These are phyloP conservation scores for Zaprionus taronus DNA, from an alignment of 1,140 invertebrate genomes.

Conservation along the genomic window DNA sequence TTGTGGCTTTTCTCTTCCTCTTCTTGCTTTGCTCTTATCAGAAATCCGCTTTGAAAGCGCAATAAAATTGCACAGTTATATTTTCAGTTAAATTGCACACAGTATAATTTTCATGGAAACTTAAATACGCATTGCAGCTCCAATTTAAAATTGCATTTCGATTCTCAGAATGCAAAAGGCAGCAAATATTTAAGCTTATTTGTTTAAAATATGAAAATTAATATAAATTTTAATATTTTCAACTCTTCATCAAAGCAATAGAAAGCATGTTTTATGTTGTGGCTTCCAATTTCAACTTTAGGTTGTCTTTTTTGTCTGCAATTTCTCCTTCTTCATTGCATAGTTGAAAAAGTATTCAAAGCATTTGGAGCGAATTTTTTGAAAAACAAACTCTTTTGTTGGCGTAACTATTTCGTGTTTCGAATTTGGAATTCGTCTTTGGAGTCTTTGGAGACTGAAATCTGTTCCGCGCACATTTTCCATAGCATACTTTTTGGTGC, in stretches of 20 bases:
- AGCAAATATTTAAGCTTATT: too few species aligned
- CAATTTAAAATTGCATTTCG: too few species aligned
- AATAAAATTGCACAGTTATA: neutral
- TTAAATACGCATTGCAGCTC: too few species aligned
- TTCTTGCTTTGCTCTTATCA: neutral
- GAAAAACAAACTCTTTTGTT: neutral
- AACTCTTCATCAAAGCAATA: too few species aligned
- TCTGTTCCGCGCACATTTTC: neutral
- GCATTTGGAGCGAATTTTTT: neutral
- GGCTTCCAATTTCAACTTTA: neutral
- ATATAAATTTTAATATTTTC: too few species aligned
- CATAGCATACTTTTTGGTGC: slow-evolving; percentile 3
- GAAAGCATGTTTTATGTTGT: too few species aligned
- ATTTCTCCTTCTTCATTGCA: neutral
- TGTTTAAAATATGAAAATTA: too few species aligned
- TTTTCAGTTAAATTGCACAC: neutral
- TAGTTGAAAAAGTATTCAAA: neutral
- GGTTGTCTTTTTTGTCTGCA: neutral
- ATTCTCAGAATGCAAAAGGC: too few species aligned
- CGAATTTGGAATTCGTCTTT: slow-evolving; percentile 1
- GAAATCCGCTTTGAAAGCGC: neutral
- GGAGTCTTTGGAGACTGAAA: neutral
- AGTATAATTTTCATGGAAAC: too few species aligned
- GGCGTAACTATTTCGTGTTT: neutral
- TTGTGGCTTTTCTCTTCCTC: neutral